Conservation (phyloP, 2,113 vertebrate genomes). For the Melanocharis versteri region DNA sequence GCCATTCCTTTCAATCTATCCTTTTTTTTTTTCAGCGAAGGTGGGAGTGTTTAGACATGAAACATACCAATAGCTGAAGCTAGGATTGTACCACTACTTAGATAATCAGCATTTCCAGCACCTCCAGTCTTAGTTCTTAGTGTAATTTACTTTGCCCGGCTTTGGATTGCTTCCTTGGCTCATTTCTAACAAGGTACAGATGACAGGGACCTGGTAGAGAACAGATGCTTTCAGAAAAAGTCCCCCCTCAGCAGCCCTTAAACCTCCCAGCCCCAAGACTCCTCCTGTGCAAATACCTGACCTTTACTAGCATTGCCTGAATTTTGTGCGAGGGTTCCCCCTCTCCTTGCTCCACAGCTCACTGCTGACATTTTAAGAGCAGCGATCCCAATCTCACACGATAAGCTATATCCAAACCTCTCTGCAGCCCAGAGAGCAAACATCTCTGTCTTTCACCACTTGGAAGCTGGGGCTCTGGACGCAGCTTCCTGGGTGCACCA, state of each 20-base stretch:
- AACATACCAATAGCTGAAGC: not conserved
- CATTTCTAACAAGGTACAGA: not conserved
- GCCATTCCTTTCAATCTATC: not conserved
- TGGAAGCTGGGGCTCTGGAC: not conserved
- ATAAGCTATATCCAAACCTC: conserved; percentile 14
- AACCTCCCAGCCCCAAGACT: not conserved
- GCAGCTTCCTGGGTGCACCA: not conserved
- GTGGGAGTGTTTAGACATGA: not conserved
- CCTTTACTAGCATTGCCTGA: not conserved
- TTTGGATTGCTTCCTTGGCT: not conserved
- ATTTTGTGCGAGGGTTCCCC: not conserved
- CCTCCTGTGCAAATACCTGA: not conserved
- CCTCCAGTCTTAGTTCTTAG: not conserved
- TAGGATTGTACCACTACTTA: not conserved
- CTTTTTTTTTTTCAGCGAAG: not conserved
- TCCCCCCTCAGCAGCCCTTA: not conserved
- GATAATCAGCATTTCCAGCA: not conserved
- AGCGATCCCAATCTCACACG: not conserved
- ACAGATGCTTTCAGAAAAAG: not conserved
- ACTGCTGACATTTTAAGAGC: not conserved
- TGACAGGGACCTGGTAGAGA: not conserved
- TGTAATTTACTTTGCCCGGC: not conserved
- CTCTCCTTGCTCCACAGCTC: not conserved
- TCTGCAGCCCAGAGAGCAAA: not conserved
- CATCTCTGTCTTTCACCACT: not conserved